Conservation (phyloP, 1,140 invertebrate genomes). For the Drosophila lacteicornis region DNA sequence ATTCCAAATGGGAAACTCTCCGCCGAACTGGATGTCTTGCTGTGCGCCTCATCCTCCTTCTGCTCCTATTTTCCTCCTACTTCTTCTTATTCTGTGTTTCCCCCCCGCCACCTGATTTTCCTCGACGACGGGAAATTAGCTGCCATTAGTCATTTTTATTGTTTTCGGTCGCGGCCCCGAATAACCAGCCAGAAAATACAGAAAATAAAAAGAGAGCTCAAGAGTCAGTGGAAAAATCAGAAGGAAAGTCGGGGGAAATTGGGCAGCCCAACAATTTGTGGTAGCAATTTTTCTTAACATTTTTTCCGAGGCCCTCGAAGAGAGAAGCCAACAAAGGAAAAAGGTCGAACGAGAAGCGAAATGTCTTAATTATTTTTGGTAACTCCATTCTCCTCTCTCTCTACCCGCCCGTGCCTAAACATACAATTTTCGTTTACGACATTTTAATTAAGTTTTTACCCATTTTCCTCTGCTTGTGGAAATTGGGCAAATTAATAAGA, state of each 20-base stretch:
- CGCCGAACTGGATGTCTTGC: slow-evolving; percentile 35
- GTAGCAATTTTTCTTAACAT: slow-evolving; percentile 77
- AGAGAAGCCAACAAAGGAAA: slow-evolving; percentile 23
- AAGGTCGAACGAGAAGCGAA: slow-evolving; percentile 66
- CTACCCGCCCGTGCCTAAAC: slow-evolving; percentile 50
- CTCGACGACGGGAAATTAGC: slow-evolving; percentile 76
- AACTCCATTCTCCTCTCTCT: slow-evolving; percentile 5
- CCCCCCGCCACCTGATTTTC: slow-evolving; percentile 12
- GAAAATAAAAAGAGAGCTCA: background rate
- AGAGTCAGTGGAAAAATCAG: background rate
- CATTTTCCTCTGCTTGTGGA: slow-evolving; percentile 59
- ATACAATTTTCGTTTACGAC: slow-evolving; percentile 83
- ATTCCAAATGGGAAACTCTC: slow-evolving; percentile 58
- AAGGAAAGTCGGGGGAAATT: slow-evolving; percentile 55
- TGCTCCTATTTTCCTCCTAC: background rate
- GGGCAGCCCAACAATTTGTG: slow-evolving; percentile 80
- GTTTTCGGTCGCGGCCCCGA: slow-evolving; percentile 73
- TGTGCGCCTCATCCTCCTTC: slow-evolving; percentile 7
- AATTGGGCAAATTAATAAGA: slow-evolving; percentile 83
- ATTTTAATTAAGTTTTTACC: slow-evolving; percentile 82
- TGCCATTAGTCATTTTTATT: slow-evolving; percentile 84
- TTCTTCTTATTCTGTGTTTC: background rate
- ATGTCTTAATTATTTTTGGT: slow-evolving; percentile 83
- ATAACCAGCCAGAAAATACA: slow-evolving; percentile 25
- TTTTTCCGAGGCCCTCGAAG: slow-evolving; percentile 29